A percentile compares a stretch with the other conserved stretches of the same genome.
Conservation (phyloP, 2,113 vertebrate species). For the Hippocampus guttulatus region DNA sequence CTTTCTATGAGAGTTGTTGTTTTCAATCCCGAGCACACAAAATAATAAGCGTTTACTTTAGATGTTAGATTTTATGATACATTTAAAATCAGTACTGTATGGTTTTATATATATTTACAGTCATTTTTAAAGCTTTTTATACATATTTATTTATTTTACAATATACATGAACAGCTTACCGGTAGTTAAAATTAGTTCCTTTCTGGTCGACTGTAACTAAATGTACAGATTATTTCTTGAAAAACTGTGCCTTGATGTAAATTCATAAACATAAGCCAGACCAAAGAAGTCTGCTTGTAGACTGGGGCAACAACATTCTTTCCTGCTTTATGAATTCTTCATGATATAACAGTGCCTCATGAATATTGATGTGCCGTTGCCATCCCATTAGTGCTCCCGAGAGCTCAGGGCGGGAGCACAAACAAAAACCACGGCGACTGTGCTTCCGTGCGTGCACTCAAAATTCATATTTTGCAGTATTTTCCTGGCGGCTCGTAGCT, state of each 20-base stretch:
- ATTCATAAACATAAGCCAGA: background rate
- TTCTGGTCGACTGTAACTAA: background rate
- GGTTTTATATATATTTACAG: constrained; percentile 1
- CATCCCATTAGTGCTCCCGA: constrained; percentile 42
- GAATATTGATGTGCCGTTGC: constrained; percentile 63
- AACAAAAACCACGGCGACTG: constrained; percentile 24
- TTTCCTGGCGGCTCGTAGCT: constrained; percentile 41
- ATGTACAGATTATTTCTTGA: background rate
- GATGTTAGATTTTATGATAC: background rate
- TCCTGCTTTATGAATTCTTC: constrained; percentile 64
- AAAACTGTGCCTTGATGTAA: background rate
- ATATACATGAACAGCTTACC: background rate
- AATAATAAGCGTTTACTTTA: background rate
- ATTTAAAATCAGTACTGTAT: constrained; percentile 1
- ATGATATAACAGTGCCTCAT: constrained; percentile 61
- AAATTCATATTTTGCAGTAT: constrained; percentile 28
- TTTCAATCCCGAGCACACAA: background rate
- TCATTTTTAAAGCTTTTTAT: background rate
- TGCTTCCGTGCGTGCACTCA: constrained; percentile 16
- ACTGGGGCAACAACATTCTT: constrained; percentile 38
- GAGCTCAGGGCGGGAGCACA: constrained; percentile 33
- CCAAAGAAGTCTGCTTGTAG: constrained; percentile 19
- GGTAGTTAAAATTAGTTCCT: background rate
- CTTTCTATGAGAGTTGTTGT: constrained; percentile 1
- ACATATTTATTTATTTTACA: background rate